Percentiles rank a stretch among this genome's conserved stretches.
Conservation (phyloP, 2,797 vertebrate genomes). For the Phrynocephalus guinanensis region DNA sequence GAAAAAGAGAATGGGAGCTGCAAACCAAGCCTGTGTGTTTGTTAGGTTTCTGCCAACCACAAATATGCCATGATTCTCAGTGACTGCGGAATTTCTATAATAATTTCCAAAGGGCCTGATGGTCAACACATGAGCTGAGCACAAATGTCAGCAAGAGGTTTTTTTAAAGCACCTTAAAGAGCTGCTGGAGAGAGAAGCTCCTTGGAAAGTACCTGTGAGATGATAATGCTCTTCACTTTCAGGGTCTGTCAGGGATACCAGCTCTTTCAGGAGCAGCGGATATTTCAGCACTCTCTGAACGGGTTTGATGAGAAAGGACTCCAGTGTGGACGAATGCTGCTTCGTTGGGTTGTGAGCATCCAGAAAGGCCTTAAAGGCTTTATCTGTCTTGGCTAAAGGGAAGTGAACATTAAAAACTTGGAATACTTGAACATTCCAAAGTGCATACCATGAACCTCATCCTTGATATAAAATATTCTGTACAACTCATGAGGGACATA, state of each 20-base stretch:
- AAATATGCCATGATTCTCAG: too few relatives aligned
- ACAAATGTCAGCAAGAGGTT: not conserved
- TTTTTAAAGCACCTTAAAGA: conserved; percentile 43
- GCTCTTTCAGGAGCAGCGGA: conserved; percentile 92
- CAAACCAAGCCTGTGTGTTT: too few relatives aligned
- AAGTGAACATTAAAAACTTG: not conserved
- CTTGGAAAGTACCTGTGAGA: conserved; percentile 84
- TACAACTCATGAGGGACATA: not conserved
- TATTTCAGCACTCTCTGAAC: conserved; percentile 98
- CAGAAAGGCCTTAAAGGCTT: conserved; percentile 93
- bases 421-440: not conserved
- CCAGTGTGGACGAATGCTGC: conserved; percentile 96
- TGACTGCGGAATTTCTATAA: too few relatives aligned
- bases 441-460: not conserved
- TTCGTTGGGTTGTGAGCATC: conserved; percentile 93
- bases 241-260: conserved; percentile 92
- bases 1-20: too few relatives aligned
- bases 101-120: not conserved
- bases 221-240: conserved; percentile 98
- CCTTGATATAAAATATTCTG: not conserved
- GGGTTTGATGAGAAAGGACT: conserved; percentile 98
- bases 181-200: conserved; percentile 20
- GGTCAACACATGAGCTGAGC: not conserved
- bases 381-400: conserved; percentile 89
- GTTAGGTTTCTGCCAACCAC: not conserved